Evolutionary conservation across 2,797 vertebrate species (phyloP).

Genomic region (Manis javanica): DNA sequence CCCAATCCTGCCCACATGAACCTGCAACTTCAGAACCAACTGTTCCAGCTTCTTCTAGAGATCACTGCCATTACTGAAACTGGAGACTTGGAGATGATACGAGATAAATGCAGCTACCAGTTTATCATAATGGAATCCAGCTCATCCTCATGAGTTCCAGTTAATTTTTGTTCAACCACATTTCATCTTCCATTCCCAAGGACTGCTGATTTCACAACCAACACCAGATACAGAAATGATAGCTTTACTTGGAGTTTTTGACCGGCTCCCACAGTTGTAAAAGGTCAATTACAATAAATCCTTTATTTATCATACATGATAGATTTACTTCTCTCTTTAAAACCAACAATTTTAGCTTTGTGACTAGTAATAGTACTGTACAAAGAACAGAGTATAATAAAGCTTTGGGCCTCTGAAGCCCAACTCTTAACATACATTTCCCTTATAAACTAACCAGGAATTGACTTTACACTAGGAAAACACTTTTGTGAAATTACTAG

Average conservation of each 20-base stretch:
- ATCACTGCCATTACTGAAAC: background rate
- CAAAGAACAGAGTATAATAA: background rate
- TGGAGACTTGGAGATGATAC: background rate
- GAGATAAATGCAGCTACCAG: background rate
- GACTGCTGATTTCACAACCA: background rate
- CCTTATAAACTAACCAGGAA: background rate
- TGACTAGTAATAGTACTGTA: background rate
- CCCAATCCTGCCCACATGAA: background rate
- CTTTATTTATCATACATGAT: background rate
- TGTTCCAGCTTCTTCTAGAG: background rate
- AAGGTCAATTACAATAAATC: background rate
- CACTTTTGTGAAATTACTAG: background rate
- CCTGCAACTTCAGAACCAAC: background rate
- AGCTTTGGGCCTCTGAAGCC: background rate
- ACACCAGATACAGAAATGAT: background rate
- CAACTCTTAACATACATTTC: background rate
- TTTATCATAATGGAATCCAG: background rate
- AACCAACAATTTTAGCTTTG: background rate
- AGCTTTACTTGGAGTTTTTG: background rate
- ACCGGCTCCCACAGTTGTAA: background rate
- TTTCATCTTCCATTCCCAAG: background rate
- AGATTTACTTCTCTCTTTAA: slow-evolving; percentile 6
- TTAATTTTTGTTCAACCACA: background rate
- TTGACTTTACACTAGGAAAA: slow-evolving; percentile 12
- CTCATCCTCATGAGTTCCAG: background rate